Percentiles rank a stretch among this genome's conserved stretches.
Conservation (phyloP, 2,113 vertebrate genomes). For the Zosterops hypoxanthus region DNA sequence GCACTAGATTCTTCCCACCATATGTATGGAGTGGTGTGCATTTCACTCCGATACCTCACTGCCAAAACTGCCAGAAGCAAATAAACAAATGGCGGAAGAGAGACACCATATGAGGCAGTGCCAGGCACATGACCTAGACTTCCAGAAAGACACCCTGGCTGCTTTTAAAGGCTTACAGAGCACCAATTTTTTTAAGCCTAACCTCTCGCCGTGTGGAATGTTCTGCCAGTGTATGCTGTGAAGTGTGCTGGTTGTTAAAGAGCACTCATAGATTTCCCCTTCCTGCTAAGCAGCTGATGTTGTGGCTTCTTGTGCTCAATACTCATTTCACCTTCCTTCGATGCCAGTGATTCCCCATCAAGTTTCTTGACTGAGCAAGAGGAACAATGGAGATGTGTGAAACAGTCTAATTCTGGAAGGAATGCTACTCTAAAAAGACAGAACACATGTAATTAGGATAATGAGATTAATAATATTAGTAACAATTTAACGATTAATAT, state of each 20-base stretch:
- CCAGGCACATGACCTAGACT: conserved; percentile 49
- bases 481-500: conserved; percentile 5
- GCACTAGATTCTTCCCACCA: conserved; percentile 77
- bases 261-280: background rate
- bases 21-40: conserved; percentile 76
- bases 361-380: background rate
- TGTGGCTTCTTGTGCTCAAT: background rate
- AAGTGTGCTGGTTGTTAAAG: background rate
- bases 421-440: conserved; percentile 18
- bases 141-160: conserved; percentile 34
- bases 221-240: background rate
- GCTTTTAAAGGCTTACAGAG: background rate
- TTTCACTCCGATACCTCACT: conserved; percentile 71
- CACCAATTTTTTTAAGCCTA: background rate
- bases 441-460: conserved; percentile 42
- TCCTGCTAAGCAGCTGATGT: background rate
- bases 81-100: conserved; percentile 72
- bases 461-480: conserved; percentile 42
- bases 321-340: background rate
- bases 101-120: conserved; percentile 27
- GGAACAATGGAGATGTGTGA: conserved; percentile 20
- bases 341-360: conserved; percentile 9
- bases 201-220: background rate
- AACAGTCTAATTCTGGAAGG: conserved; percentile 26
- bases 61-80: conserved; percentile 78